Evolutionary conservation across 2,113 vertebrate species (phyloP), one percentile per base, ranked within the genome.

Genomic region (Dendrocopos noguchii): DNA sequence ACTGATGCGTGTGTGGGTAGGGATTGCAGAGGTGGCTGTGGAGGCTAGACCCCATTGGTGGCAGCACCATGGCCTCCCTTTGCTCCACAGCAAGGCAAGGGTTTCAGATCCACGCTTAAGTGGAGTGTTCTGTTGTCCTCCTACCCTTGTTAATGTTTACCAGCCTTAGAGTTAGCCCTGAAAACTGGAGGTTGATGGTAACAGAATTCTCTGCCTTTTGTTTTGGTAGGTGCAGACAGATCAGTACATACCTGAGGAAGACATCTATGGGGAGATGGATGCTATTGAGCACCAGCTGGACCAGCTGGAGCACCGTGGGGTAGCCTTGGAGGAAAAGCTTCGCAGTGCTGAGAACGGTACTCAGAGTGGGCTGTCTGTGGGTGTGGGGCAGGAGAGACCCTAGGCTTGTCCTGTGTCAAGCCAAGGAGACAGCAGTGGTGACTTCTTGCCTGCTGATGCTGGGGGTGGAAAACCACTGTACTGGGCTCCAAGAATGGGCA

Each of bases 221-320:
- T 29, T 46, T 31, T 67, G 84, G 44, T 96, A 99, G 99, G 99
- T 99, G 88, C 98, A 98, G 95, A 97, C 98, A 10, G 98, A 99
- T 93, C 97, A 99, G 74, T 97, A 97, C 53, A 92, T 98, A 71
- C 98, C 98, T 0, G 97, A 97, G 82, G 98, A 98, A 84, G 97
- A 98, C 59, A 98, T 99, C 87, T 97, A 98, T 13, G 96, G 96
- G 46, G 98, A 99, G 97, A 98, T 98, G 97, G 97, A 97, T 57
- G 93, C 97, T 36, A 98, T 99, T 3, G 97, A 98, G 74, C 97
- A 98, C 84, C 97, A 97, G 52, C 97, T 99, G 94, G 98, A 99
- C 59, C 95, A 97, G 21, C 94, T 99, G 94, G 99, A 99, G 44
- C 97, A 96, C 78, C 97, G 95, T 44, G 99, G 99, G 36, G 98